A percentile compares a stretch with the other conserved stretches of the same genome.
These are phyloP conservation scores for Villa cingulata DNA, from an alignment of 2,888 invertebrate genomes.

Conservation along the genomic window DNA sequence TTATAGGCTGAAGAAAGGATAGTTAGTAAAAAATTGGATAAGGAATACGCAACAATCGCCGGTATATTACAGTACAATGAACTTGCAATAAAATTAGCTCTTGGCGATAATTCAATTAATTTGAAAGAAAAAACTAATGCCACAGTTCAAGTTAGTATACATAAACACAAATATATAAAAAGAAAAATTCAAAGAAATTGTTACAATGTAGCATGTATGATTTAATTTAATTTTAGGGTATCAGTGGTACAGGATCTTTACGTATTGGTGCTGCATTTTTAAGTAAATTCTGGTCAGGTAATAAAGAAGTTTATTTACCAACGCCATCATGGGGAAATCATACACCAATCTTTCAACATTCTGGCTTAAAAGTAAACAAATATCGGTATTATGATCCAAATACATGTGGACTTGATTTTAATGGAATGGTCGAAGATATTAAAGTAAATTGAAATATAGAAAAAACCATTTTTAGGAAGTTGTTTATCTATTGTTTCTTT, in stretches of 20 bases:
- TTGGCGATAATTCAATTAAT: slow-evolving; percentile 62
- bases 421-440: slow-evolving; percentile 81
- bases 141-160: slow-evolving; percentile 50
- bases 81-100: slow-evolving; percentile 71
- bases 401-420: slow-evolving; percentile 85
- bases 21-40: slow-evolving; percentile 55
- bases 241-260: slow-evolving; percentile 96
- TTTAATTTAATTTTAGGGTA: slow-evolving; percentile 43
- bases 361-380: slow-evolving; percentile 69
- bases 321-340: slow-evolving; percentile 98
- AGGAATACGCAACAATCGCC: slow-evolving; percentile 90
- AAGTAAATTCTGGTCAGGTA: slow-evolving; percentile 61
- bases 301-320: slow-evolving; percentile 77
- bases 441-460: slow-evolving; percentile 41
- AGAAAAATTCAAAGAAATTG: too few relatives aligned
- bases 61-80: slow-evolving; percentile 76
- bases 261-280: slow-evolving; percentile 83
- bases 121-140: slow-evolving; percentile 54
- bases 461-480: background rate
- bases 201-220: background rate
- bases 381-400: slow-evolving; percentile 91
- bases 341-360: slow-evolving; percentile 80
- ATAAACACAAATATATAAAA: background rate
- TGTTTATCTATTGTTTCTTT: background rate
- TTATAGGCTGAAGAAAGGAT: slow-evolving; percentile 70